phyloP scores from a whole-genome alignment of 1,140 invertebrate species.

The Protaetia brevitarsis region DNA sequence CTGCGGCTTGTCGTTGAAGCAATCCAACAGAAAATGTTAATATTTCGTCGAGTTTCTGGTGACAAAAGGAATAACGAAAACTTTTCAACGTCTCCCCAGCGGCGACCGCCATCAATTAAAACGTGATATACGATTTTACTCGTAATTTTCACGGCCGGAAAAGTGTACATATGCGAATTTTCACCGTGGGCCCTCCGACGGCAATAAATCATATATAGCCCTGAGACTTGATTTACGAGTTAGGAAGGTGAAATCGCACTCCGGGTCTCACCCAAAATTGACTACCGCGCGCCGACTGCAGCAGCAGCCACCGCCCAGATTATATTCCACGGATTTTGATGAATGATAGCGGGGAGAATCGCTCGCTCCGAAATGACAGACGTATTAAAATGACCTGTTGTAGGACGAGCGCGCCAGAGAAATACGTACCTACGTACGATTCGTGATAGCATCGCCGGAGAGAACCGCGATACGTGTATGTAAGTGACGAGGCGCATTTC shows the following conservation, averaged over 20 bases:
- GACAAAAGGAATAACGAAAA: background rate
- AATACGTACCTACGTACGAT: background rate
- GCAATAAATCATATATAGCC: slow-evolving; percentile 10
- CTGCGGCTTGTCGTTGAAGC: too few relatives aligned
- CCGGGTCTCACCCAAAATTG: slow-evolving; percentile 1
- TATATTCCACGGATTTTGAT: slow-evolving; percentile 11
- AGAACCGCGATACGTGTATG: slow-evolving; percentile 4
- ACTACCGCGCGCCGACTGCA: slow-evolving; percentile 4
- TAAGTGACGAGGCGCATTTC: background rate
- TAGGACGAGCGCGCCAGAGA: background rate
- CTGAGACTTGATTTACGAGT: slow-evolving; percentile 17
- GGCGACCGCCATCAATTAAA: background rate
- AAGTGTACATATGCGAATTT: slow-evolving; percentile 17
- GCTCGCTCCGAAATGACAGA: background rate
- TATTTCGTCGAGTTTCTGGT: too few relatives aligned
- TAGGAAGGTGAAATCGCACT: slow-evolving; percentile 10
- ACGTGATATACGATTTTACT: background rate
- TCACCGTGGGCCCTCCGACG: slow-evolving; percentile 4
- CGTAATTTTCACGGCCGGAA: slow-evolving; percentile 8
- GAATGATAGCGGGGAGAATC: slow-evolving; percentile 4
- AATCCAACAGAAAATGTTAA: too few relatives aligned
- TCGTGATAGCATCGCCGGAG: background rate
- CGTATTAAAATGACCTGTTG: slow-evolving; percentile 2
- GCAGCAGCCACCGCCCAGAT: background rate
- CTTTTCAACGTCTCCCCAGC: background rate